Base-by-base conservation (phyloP, 2,113 vertebrate species). In the Arenaria interpres region DNA sequence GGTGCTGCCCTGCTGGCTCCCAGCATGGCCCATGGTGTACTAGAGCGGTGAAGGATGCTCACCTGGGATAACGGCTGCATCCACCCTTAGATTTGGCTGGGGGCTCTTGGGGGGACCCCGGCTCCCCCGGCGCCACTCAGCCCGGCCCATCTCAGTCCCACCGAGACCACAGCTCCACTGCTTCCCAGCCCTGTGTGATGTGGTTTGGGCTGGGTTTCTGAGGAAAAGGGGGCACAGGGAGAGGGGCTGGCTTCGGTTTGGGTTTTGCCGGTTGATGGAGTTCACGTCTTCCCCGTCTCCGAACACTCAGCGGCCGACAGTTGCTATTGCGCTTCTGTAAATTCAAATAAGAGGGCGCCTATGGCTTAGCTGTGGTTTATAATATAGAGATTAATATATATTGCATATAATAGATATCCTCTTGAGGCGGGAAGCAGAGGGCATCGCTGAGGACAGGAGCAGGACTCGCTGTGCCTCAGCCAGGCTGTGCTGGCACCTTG, bases 271-370 rank as follows among this genome's bases (percentile, higher is more conserved):
- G 12, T 28, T 14, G 63, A 41, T 62, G 87, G 62, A 86, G 75
- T 63, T 57, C 6, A n/a, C 7, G 2, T 39, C 32, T 63, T 67
- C 9, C 39, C 46, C 2, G 5, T 33, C 33, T 87, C 54, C 9
- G 1, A 66, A 22, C 3, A 5, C 57, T 51, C 51, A 1, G 39
- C 0, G 3, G 37, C n/a, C 0, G 0, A 56, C 0, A 0, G 20
- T 46, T 64, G 54, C 35, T 73, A 8, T n/a, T 28, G 33, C 3
- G 1, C 18, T 27, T 27, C 41, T 69, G 33, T 56, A 35, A 69
- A 87, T 30, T 43, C 41, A 46, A 81, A 56, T 46, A 12, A 46
- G 54, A 66, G 43, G 7, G 27, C 8, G 27, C 30, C 68, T 35
- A 4, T 2, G 27, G 53, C 28, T 72, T 59, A 45, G 71, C 71